These are phyloP conservation scores for Larimichthys crocea DNA, from an alignment of 2,113 vertebrate genomes.

Conservation along the genomic window DNA sequence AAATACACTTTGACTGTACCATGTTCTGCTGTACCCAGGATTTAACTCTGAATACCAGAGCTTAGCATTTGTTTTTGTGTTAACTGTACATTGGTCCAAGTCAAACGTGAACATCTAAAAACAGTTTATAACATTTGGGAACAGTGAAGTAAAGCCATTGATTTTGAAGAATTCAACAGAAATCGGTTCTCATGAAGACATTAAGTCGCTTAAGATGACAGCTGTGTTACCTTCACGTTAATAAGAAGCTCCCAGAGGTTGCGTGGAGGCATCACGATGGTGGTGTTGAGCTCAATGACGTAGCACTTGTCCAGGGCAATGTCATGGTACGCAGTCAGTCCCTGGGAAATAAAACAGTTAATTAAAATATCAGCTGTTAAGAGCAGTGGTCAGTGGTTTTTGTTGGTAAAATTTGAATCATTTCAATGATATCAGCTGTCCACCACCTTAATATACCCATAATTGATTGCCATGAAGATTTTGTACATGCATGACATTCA, in stretches of 20 bases:
- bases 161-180: neutral
- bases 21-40: neutral
- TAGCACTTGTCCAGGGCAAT: constrained; percentile 95
- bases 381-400: neutral
- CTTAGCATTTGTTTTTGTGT: neutral
- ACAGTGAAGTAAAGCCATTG: neutral
- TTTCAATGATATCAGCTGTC: neutral
- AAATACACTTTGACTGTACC: neutral
- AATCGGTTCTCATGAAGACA: neutral
- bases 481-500: too few species aligned
- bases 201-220: accelerated
- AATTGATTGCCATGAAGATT: neutral
- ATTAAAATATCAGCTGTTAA: neutral
- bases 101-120: neutral
- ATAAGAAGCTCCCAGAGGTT: constrained; percentile 95
- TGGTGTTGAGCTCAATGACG: constrained; percentile 94
- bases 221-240: constrained; percentile 89
- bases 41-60: neutral
- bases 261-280: constrained; percentile 93
- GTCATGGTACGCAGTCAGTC: constrained; percentile 95
- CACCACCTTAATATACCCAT: neutral
- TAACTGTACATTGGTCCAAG: neutral
- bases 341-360: constrained; percentile 75
- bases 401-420: neutral
- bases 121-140: neutral